phyloP scores from a whole-genome alignment of 2,888 invertebrate genomes.

The Caradrina kadenii region DNA sequence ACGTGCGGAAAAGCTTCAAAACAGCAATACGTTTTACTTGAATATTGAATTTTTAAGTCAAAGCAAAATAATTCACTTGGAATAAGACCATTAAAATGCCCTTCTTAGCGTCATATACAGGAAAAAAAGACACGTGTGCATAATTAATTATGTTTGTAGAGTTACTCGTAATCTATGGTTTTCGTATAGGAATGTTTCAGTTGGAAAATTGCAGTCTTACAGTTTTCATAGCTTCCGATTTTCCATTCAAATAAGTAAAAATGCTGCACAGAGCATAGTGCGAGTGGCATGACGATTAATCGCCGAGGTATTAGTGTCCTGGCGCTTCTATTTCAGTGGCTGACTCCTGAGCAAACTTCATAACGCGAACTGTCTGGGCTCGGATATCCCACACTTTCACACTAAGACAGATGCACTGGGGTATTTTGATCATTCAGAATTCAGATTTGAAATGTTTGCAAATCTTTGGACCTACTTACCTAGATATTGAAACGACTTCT shows the following conservation, averaged over 20 bases:
- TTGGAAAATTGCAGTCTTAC: background rate
- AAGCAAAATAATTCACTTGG: no score
- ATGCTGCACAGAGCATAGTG: background rate
- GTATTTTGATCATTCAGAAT: slow-evolving; percentile 5
- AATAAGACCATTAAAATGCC: no score
- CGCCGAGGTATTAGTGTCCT: slow-evolving; percentile 46
- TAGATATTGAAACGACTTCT: no score
- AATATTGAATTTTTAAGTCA: background rate
- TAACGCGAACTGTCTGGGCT: slow-evolving; percentile 47
- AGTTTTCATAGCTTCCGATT: background rate
- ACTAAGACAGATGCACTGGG: slow-evolving; percentile 36
- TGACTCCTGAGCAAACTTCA: slow-evolving; percentile 61
- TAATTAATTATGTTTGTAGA: no score
- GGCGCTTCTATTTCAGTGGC: slow-evolving; percentile 35
- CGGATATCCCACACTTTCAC: slow-evolving; percentile 20
- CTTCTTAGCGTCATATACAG: no score
- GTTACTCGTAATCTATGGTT: no score
- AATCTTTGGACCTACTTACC: no score
- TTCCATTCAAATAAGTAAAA: background rate
- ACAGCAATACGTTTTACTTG: slow-evolving; percentile 1
- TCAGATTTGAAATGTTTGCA: background rate
- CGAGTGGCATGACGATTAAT: slow-evolving; percentile 33
- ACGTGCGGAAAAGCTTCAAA: background rate
- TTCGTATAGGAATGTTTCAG: background rate
- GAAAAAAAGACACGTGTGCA: no score